Evolutionary conservation across 1,140 invertebrate species (phyloP).

Genomic region (Aphaenogaster ashmeadi): DNA sequence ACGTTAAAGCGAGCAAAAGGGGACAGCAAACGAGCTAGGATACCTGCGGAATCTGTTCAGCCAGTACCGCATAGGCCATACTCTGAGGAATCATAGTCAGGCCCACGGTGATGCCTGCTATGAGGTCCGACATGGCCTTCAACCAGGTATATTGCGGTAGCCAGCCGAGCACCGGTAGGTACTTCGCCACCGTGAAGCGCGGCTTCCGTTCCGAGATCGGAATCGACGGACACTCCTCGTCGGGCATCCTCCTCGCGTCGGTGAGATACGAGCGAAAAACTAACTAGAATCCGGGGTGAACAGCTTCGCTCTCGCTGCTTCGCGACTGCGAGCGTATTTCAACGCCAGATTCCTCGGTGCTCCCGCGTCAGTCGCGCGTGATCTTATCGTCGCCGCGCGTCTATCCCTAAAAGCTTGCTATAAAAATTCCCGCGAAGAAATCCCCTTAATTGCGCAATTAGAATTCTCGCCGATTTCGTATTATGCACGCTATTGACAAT

Average conservation of each 20-base stretch:
- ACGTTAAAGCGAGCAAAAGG: background rate
- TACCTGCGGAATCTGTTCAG: slow-evolving; percentile 91
- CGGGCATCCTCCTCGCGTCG: background rate
- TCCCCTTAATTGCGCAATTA: slow-evolving; percentile 5
- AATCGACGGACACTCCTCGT: slow-evolving; percentile 16
- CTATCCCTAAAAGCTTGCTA: slow-evolving; percentile 56
- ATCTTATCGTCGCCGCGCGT: slow-evolving; percentile 42
- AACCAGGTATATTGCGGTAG: slow-evolving; percentile 89
- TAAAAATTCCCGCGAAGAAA: slow-evolving; percentile 50
- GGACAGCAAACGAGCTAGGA: slow-evolving; percentile 42
- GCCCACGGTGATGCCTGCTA: slow-evolving; percentile 93
- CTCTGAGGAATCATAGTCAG: slow-evolving; percentile 95
- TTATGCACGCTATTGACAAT: slow-evolving; percentile 42
- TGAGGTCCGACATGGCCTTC: slow-evolving; percentile 89
- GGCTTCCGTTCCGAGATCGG: slow-evolving; percentile 30
- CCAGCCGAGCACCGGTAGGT: slow-evolving; percentile 89
- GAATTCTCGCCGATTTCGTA: background rate
- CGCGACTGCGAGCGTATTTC: background rate
- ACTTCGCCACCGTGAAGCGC: slow-evolving; percentile 70
- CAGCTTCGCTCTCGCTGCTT: background rate
- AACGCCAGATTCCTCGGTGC: background rate
- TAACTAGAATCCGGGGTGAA: background rate
- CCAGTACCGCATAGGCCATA: slow-evolving; percentile 93
- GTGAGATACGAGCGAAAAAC: background rate
- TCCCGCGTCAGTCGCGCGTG: background rate